A percentile compares a stretch with the other conserved stretches of the same genome.
phyloP scores from a whole-genome alignment of 2,888 invertebrate genomes.

The Lithophane leautieri region DNA sequence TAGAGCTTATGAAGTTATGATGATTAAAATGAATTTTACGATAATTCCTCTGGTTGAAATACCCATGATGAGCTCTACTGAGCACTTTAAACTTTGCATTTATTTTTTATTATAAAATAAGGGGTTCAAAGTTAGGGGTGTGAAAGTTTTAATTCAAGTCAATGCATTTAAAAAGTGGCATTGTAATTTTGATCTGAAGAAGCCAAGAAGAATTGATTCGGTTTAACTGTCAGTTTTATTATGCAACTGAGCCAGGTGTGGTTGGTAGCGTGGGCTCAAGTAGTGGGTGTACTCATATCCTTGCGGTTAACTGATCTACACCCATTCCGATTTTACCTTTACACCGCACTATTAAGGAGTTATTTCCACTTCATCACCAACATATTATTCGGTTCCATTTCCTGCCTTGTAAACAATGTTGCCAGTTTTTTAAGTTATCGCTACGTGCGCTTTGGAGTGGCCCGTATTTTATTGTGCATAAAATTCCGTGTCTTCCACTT shows the following conservation, averaged over 20 bases:
- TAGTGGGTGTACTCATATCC: slow-evolving; percentile 65
- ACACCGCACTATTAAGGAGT: slow-evolving; percentile 35
- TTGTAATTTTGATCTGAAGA: slow-evolving; percentile 28
- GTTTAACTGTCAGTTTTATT: slow-evolving; percentile 42
- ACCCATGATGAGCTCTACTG: not conserved
- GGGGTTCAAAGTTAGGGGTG: too few species aligned
- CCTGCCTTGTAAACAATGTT: slow-evolving; percentile 33
- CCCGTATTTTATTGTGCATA: slow-evolving; percentile 52
- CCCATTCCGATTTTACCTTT: slow-evolving; percentile 48
- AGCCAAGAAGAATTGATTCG: slow-evolving; percentile 27
- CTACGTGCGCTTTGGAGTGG: slow-evolving; percentile 33
- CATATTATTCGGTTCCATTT: slow-evolving; percentile 31
- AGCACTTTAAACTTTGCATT: not conserved
- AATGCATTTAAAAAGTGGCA: slow-evolving; percentile 1
- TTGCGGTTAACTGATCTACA: slow-evolving; percentile 53
- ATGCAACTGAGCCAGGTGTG: slow-evolving; percentile 61
- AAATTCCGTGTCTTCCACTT: slow-evolving; percentile 44
- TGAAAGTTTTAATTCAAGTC: not conserved
- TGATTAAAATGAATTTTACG: not conserved
- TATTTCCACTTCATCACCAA: slow-evolving; percentile 36
- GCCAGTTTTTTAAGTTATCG: slow-evolving; percentile 42
- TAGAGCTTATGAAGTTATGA: not conserved
- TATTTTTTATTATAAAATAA: too few species aligned
- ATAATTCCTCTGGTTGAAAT: not conserved
- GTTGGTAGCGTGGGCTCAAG: slow-evolving; percentile 60